Conservation (phyloP, 2,113 vertebrate species). For the Fregata magnificens region DNA sequence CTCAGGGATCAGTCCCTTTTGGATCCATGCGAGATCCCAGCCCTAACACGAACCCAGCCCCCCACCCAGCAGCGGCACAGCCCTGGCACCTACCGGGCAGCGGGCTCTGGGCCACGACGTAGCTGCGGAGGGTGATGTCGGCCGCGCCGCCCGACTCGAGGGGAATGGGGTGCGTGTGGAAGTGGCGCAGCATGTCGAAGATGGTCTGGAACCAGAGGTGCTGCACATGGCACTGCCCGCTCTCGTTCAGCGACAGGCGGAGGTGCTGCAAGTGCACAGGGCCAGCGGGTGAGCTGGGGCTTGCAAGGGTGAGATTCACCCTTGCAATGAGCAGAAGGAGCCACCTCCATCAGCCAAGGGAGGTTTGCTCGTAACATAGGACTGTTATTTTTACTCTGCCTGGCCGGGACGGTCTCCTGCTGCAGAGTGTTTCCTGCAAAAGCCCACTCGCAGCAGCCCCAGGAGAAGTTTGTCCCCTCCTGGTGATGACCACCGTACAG, state of each 20-base stretch:
- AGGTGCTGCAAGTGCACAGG: conserved; percentile 82
- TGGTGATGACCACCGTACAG: neutral
- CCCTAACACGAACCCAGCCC: neutral
- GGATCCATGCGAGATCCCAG: rapidly evolving
- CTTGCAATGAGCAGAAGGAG: neutral
- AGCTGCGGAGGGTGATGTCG: conserved; percentile 94
- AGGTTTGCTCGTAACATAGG: neutral
- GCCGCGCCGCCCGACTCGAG: conserved; percentile 93
- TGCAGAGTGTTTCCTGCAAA: neutral
- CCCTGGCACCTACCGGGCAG: conserved; percentile 73
- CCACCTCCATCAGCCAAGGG: neutral
- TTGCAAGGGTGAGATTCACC: neutral
- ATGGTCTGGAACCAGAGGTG: conserved; percentile 99
- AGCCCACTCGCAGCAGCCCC: neutral
- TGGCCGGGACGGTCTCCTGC: neutral
- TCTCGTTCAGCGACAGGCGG: conserved; percentile 93
- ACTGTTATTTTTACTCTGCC: neutral
- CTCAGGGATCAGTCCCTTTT: neutral
- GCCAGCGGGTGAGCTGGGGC: neutral
- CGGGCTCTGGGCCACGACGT: conserved; percentile 84
- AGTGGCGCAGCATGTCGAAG: conserved; percentile 95
- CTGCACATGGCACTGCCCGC: conserved; percentile 94
- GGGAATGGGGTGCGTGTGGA: conserved; percentile 95
- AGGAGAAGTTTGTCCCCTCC: neutral
- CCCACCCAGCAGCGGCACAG: neutral